Conservation (phyloP, 2,113 vertebrate species). For the Pollimyrus isidori region DNA sequence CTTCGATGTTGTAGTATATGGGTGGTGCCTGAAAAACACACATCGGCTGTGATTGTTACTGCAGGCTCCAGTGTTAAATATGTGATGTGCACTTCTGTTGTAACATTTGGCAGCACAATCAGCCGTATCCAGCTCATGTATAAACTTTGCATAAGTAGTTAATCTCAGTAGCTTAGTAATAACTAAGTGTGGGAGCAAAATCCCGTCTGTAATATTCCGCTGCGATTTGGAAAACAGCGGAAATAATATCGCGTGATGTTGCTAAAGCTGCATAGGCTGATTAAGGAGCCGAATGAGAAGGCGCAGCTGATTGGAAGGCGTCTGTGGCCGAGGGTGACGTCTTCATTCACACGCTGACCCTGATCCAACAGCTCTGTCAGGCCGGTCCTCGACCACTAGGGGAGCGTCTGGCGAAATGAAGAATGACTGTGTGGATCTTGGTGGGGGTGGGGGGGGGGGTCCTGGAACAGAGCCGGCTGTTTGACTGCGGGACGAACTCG, state of each 20-base stretch:
- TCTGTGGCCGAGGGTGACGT: neutral
- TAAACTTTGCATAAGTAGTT: neutral
- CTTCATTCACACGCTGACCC: neutral
- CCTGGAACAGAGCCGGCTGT: neutral
- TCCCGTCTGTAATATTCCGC: neutral
- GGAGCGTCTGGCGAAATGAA: neutral
- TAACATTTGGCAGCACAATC: neutral
- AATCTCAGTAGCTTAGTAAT: neutral
- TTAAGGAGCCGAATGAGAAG: neutral
- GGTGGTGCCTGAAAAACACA: neutral
- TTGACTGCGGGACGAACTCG: constrained; percentile 16
- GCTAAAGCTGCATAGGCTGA: neutral
- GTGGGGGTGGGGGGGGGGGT: too few relatives aligned
- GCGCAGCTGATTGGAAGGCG: neutral
- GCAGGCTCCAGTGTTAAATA: neutral
- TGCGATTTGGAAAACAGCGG: neutral
- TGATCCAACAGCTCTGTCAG: neutral
- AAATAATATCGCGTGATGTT: neutral
- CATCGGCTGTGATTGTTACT: neutral
- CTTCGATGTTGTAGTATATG: neutral
- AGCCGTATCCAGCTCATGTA: neutral
- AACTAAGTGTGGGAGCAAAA: neutral
- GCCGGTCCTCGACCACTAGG: neutral
- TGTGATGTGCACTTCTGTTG: neutral
- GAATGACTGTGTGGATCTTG: neutral